A percentile compares a stretch with the other conserved stretches of the same genome.
These are phyloP conservation scores for Apamea crenata DNA, from an alignment of 2,888 invertebrate genomes.

Conservation along the genomic window DNA sequence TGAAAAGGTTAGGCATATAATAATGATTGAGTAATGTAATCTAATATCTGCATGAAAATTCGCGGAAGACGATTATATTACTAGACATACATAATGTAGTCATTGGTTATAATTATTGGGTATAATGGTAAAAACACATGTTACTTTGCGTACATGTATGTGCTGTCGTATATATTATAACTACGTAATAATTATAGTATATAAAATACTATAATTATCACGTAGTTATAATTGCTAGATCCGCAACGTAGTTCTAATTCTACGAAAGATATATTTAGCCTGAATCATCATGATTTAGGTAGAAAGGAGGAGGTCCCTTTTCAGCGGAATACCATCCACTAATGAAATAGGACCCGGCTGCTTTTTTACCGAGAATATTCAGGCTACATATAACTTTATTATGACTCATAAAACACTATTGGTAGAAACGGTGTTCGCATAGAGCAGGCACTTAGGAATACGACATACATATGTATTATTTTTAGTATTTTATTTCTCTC, in stretches of 20 bases:
- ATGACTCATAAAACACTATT: background rate
- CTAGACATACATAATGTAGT: background rate
- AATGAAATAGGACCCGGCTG: background rate
- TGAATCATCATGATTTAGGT: too few relatives aligned
- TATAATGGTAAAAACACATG: slow-evolving; percentile 9
- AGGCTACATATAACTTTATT: background rate
- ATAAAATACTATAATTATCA: too few relatives aligned
- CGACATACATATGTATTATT: background rate
- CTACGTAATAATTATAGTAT: slow-evolving; percentile 10
- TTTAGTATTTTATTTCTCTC: background rate
- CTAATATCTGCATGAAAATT: slow-evolving; percentile 9
- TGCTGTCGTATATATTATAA: slow-evolving; percentile 9
- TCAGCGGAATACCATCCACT: background rate
- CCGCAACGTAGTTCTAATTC: background rate
- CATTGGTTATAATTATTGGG: slow-evolving; percentile 5
- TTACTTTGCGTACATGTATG: background rate
- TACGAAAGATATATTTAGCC: background rate
- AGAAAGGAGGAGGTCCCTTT: too few relatives aligned
- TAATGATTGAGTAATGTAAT: slow-evolving; percentile 22
- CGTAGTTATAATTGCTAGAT: too few relatives aligned
- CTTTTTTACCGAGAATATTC: background rate
- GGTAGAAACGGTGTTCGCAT: background rate
- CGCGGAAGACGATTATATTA: slow-evolving; percentile 11
- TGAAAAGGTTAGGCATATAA: too few relatives aligned
- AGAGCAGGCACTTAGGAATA: background rate